A percentile compares a stretch with the other conserved stretches of the same genome.
Evolutionary conservation across 2,113 vertebrate species (phyloP).

Genomic region (Mugil cephalus): DNA sequence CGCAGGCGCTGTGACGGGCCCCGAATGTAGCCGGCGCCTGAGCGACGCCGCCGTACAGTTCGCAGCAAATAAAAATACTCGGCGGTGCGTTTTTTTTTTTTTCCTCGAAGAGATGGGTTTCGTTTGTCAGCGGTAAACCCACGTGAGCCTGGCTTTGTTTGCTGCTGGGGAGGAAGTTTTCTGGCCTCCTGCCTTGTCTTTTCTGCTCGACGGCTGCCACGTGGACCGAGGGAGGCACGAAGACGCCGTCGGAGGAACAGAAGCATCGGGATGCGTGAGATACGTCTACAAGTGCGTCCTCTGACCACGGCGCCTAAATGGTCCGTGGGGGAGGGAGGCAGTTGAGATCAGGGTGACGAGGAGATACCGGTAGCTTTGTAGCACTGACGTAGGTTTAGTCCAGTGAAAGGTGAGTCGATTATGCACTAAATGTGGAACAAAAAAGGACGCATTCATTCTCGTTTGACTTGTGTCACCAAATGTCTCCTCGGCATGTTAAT

Average conservation of each 20-base stretch:
- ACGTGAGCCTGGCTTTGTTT: slow-evolving; percentile 14
- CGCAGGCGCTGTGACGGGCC: slow-evolving; percentile 75
- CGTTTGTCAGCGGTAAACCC: slow-evolving; percentile 31
- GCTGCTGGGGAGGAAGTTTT: slow-evolving; percentile 13
- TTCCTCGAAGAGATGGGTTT: slow-evolving; percentile 31
- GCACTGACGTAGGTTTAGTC: slow-evolving; percentile 3
- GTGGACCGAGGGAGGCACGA: slow-evolving; percentile 9
- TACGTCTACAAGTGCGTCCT: slow-evolving; percentile 36
- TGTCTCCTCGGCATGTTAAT: slow-evolving; percentile 4
- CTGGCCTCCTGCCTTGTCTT: slow-evolving; percentile 28
- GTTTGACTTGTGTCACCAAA: neutral
- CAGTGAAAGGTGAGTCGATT: neutral
- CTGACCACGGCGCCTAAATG: slow-evolving; percentile 47
- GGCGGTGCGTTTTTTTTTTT: slow-evolving; percentile 14
- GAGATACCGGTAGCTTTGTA: slow-evolving; percentile 21
- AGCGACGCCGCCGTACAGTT: neutral
- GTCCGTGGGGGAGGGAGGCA: neutral
- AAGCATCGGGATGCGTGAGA: neutral
- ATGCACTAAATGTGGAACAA: slow-evolving; percentile 5
- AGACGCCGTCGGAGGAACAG: slow-evolving; percentile 6
- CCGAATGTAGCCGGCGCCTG: slow-evolving; percentile 13
- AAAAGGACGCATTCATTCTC: neutral
- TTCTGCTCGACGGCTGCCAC: slow-evolving; percentile 23
- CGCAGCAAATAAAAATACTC: slow-evolving; percentile 30
- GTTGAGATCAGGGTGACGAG: neutral